phyloP scores from a whole-genome alignment of 2,797 vertebrate species.

The Allenopithecus nigroviridis region DNA sequence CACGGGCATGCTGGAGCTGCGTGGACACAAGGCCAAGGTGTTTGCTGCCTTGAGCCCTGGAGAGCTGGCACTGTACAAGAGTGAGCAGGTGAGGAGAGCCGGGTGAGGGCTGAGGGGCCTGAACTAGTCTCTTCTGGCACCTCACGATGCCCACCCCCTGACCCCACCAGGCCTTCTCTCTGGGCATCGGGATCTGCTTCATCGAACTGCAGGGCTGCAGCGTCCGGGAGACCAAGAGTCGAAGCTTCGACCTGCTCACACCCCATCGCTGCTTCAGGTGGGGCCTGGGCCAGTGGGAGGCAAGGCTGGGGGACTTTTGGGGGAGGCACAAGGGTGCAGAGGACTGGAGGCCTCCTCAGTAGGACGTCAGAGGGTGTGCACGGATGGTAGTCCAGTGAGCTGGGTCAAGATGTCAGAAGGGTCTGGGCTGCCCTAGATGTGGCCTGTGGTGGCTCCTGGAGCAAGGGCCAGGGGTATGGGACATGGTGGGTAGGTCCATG shows the following conservation, averaged over 20 bases:
- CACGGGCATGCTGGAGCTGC: conserved; percentile 92
- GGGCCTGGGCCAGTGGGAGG: conserved; percentile 27
- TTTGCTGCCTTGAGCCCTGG: conserved; percentile 91
- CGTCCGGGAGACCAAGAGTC: conserved; percentile 93
- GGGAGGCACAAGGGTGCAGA: neutral
- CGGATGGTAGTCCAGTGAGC: neutral
- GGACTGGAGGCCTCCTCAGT: neutral
- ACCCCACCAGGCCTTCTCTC: conserved; percentile 90
- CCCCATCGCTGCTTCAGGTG: conserved; percentile 97
- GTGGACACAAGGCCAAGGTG: conserved; percentile 94
- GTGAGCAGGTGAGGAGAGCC: conserved; percentile 90
- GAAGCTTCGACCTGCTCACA: conserved; percentile 95
- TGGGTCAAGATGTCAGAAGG: neutral
- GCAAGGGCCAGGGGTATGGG: conserved; percentile 5
- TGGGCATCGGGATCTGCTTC: conserved; percentile 93
- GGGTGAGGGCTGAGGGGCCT: neutral
- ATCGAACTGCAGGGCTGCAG: conserved; percentile 94
- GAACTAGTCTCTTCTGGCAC: neutral
- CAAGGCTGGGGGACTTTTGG: neutral
- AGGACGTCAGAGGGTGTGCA: neutral
- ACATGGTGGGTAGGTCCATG: neutral
- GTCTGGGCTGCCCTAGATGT: neutral
- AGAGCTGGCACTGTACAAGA: conserved; percentile 96
- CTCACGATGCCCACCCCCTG: neutral
- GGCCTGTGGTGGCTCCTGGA: neutral